phyloP scores from a whole-genome alignment of 2,888 invertebrate species.

The Leptopilina myrica region DNA sequence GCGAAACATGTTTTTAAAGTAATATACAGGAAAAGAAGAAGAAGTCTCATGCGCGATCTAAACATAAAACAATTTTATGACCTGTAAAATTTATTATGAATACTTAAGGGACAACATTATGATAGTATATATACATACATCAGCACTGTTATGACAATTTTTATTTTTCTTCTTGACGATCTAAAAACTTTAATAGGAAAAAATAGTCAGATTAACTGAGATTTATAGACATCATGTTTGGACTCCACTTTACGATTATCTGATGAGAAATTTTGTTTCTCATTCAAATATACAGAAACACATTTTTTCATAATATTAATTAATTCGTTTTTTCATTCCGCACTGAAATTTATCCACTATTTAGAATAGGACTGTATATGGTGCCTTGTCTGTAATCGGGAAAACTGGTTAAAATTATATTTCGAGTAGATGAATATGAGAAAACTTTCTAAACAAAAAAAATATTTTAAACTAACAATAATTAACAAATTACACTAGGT shows the following conservation, averaged over 20 bases:
- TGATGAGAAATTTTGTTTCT: neutral
- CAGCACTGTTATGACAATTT: neutral
- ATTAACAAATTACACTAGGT: too few relatives aligned
- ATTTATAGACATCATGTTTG: neutral
- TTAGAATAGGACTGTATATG: too few relatives aligned
- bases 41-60: neutral
- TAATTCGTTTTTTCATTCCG: too few relatives aligned
- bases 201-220: neutral
- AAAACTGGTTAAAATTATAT: too few relatives aligned
- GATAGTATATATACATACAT: neutral
- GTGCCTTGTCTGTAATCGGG: too few relatives aligned
- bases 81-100: neutral
- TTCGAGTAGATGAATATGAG: too few relatives aligned
- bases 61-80: conserved; percentile 8
- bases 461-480: too few relatives aligned
- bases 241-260: neutral
- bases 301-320: too few relatives aligned
- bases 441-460: too few relatives aligned
- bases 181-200: neutral
- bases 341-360: too few relatives aligned
- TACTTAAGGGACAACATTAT: neutral
- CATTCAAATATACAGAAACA: neutral
- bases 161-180: neutral
- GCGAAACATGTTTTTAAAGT: neutral
- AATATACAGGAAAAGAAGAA: neutral